These are phyloP conservation scores for Auanema sp. DNA, from an alignment of 2,888 invertebrate species.

Conservation along the genomic window DNA sequence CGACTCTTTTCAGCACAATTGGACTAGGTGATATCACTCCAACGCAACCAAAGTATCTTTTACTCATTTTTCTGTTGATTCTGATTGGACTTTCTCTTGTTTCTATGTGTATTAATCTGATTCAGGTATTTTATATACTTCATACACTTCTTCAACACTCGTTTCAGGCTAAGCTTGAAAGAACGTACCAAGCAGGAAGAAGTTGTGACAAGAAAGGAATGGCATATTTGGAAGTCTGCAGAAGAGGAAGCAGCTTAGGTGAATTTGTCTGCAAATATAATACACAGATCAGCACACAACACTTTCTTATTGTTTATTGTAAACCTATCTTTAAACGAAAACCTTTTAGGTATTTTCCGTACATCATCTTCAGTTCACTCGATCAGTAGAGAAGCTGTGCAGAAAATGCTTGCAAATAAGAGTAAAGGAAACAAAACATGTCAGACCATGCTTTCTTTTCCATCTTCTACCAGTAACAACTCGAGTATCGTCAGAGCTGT, in stretches of 20 bases:
- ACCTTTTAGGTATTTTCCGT: conserved; percentile 41
- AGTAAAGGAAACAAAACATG: conserved; percentile 34
- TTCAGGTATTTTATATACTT: conserved; percentile 73
- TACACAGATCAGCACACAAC: background rate
- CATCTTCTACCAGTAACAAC: conserved; percentile 36
- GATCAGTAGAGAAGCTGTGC: conserved; percentile 32
- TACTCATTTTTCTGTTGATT: conserved; percentile 86
- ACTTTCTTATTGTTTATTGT: conserved; percentile 7
- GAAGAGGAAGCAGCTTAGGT: conserved; percentile 36
- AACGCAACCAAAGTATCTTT: conserved; percentile 82
- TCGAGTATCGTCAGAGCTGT: conserved; percentile 30
- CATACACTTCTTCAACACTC: background rate
- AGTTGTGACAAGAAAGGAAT: conserved; percentile 5
- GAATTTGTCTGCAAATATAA: background rate
- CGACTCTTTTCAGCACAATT: conserved; percentile 41
- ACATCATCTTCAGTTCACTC: conserved; percentile 36
- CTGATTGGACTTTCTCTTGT: conserved; percentile 93
- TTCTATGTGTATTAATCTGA: conserved; percentile 95
- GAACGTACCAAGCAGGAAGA: conserved; percentile 53
- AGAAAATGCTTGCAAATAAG: conserved; percentile 33
- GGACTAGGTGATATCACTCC: conserved; percentile 65
- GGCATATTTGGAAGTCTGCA: conserved; percentile 6
- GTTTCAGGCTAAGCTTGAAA: conserved; percentile 48
- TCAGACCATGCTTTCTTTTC: conserved; percentile 60
- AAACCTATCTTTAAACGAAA: conserved; percentile 22